Evolutionary conservation across 2,797 vertebrate genomes (phyloP).

Genomic region (Apogon talboti): DNA sequence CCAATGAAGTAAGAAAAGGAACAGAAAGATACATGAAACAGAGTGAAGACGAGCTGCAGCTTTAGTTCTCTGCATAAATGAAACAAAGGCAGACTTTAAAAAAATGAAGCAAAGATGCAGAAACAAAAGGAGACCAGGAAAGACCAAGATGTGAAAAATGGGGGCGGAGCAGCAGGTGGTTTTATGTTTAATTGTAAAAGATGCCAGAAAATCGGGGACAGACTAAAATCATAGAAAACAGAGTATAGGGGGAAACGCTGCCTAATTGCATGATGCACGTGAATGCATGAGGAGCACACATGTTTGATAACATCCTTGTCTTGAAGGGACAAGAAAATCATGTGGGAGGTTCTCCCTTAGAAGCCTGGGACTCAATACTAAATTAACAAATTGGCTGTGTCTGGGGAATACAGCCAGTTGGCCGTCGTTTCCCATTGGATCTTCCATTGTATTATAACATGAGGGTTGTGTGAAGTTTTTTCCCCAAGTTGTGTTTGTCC

Average conservation of each 20-base stretch:
- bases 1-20: constrained; percentile 17
- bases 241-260: neutral
- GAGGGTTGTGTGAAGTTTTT: constrained; percentile 38
- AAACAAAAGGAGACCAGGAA: constrained; percentile 10
- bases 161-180: too few species aligned
- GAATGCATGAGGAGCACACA: constrained; percentile 10
- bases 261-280: constrained; percentile 10
- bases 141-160: neutral
- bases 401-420: constrained; percentile 53
- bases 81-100: neutral
- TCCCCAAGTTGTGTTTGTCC: constrained; percentile 44
- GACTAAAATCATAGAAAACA: neutral
- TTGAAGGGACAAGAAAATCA: constrained; percentile 40
- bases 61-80: neutral
- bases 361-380: constrained; percentile 30
- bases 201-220: neutral
- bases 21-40: constrained; percentile 12
- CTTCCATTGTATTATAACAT: constrained; percentile 47
- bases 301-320: constrained; percentile 16
- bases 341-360: constrained; percentile 29
- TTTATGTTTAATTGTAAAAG: too few species aligned
- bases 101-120: neutral
- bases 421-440: constrained; percentile 34
- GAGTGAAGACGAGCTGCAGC: neutral
- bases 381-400: constrained; percentile 69